A percentile compares a stretch with the other conserved stretches of the same genome.
These are phyloP conservation scores for Heteromurus nitidus DNA, from an alignment of 2,888 invertebrate species.

Conservation along the genomic window DNA sequence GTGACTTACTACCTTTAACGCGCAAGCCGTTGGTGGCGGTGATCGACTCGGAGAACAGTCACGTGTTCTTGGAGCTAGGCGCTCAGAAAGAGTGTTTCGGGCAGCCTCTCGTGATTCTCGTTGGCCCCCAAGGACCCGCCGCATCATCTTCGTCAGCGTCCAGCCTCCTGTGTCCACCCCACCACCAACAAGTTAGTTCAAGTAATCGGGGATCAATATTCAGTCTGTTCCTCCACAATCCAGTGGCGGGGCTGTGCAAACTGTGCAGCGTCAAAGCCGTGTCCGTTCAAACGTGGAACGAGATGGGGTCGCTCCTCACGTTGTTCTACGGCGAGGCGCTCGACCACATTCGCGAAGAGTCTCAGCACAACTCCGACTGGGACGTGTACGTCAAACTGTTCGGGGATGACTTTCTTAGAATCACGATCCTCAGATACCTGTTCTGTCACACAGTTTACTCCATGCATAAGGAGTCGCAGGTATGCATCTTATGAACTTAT, in stretches of 20 bases:
- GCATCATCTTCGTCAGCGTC: conserved; percentile 72
- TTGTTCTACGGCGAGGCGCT: conserved; percentile 48
- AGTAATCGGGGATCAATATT: conserved; percentile 88
- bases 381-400: conserved; percentile 85
- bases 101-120: conserved; percentile 92
- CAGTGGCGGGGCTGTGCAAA: conserved; percentile 93
- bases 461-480: conserved; percentile 86
- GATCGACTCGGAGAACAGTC: conserved; percentile 96
- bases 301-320: conserved; percentile 41
- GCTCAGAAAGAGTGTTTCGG: conserved; percentile 82
- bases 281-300: conserved; percentile 42
- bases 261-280: conserved; percentile 89
- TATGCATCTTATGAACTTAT: too few relatives aligned
- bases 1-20: conserved; percentile 94
- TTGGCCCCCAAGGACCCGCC: conserved; percentile 86
- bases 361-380: conserved; percentile 55
- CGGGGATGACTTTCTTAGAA: conserved; percentile 94
- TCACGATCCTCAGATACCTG: conserved; percentile 90
- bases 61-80: conserved; percentile 92
- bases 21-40: conserved; percentile 94
- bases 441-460: conserved; percentile 94
- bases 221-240: conserved; percentile 96
- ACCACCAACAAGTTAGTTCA: conserved; percentile 74
- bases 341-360: conserved; percentile 49
- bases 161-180: conserved; percentile 76